phyloP scores from a whole-genome alignment of 2,888 invertebrate genomes.

The Nebria brevicollis region DNA sequence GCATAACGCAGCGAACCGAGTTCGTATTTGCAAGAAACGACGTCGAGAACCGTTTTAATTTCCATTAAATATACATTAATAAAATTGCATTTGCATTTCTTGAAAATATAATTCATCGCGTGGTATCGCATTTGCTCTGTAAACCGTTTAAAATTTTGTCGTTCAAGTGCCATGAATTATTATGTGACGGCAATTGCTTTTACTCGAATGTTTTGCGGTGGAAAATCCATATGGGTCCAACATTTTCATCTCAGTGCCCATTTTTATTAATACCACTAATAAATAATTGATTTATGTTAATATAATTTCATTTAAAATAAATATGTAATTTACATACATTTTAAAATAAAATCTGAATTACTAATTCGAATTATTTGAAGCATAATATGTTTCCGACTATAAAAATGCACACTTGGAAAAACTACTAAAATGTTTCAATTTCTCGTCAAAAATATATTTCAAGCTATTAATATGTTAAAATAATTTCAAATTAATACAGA shows the following conservation, averaged over 20 bases:
- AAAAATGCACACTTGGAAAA: too few relatives aligned
- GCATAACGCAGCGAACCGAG: conserved; percentile 7
- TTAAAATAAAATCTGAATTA: too few relatives aligned
- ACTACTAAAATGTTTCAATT: background rate
- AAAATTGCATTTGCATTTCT: conserved; percentile 45
- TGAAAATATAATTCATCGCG: conserved; percentile 23
- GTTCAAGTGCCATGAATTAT: conserved; percentile 13
- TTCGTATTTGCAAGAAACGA: conserved; percentile 20
- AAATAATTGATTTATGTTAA: too few relatives aligned
- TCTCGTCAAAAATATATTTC: background rate
- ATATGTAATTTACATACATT: too few relatives aligned
- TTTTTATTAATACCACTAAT: too few relatives aligned
- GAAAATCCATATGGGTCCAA: background rate
- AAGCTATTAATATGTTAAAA: background rate
- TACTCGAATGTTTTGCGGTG: background rate
- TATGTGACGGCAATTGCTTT: background rate
- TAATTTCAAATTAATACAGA: too few relatives aligned
- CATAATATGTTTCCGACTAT: too few relatives aligned
- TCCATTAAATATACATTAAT: conserved; percentile 47
- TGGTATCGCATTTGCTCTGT: background rate
- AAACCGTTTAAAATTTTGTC: background rate
- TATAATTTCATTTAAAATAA: too few relatives aligned
- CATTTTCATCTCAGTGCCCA: background rate
- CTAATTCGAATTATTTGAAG: too few relatives aligned
- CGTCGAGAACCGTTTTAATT: conserved; percentile 28